Evolutionary conservation across 2,797 vertebrate genomes (phyloP), one percentile per base, ranked within the genome.

Genomic region (Sparidentex hasta): DNA sequence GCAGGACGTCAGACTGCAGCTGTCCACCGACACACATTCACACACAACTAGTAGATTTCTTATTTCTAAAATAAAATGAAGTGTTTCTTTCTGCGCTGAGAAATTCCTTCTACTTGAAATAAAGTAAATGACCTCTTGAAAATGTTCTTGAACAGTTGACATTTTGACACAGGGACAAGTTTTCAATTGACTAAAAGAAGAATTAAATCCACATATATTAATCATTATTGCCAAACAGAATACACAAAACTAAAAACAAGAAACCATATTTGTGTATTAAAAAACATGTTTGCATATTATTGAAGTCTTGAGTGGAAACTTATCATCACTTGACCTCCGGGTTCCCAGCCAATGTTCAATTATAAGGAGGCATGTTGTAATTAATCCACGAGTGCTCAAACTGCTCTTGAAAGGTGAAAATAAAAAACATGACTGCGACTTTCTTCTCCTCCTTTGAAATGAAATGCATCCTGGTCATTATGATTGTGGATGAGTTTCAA

Each of bases 381-480:
- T 65, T 29, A 85, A 73, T 80, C 54, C 14, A 74, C 62, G 20
- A 0, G 33, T 1, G 46, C 27, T 65, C 5, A 65, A 79, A 88
- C 41, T 73, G 27, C 33, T 54, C 16, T 52, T 58, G 55, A 66
- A 52, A 44, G n/a, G 14, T 52, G 16, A 48, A 51, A 17, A 17
- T 41, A 46, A 20, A 27, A 48, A 17, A 41, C 46, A 9, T 5
- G 65, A 65, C 17, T 29, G 61, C 2, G 59, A 75, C 67, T 47
- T 66, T 33, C 11, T 81, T 56, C 62, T 50, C 38, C 43, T 73
- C 29, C 33, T 78, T 79, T 87, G 70, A 80, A 88, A 72, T 75
- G 52, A 76, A 87, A 77, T 67, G 38, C 41, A 70, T 83, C 65
- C 38, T 70, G 74, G 57, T 86, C 54, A 85, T 83, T 88, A 76